Evolutionary conservation across 1,140 invertebrate species (phyloP).

Genomic region (Camponotus vicinus): DNA sequence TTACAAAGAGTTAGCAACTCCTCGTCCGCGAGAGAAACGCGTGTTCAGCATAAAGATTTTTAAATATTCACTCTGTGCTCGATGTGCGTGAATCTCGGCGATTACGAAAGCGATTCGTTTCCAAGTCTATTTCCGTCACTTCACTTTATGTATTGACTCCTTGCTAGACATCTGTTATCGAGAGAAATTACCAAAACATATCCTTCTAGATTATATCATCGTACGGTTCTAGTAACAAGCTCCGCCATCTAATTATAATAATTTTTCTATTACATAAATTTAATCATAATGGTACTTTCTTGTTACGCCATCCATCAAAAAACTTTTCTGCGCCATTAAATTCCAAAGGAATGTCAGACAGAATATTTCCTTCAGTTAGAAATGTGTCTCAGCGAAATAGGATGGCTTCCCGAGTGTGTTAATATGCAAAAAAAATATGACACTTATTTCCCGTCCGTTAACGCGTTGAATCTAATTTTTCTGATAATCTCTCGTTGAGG

Average conservation of each 20-base stretch:
- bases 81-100: neutral
- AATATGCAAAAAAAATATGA: neutral
- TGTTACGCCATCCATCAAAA: neutral
- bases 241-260: neutral
- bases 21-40: slow-evolving; percentile 35
- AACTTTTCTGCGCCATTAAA: neutral
- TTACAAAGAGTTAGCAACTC: slow-evolving; percentile 59
- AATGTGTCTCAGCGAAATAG: neutral
- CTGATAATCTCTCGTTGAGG: neutral
- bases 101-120: slow-evolving; percentile 18
- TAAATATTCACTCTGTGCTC: neutral
- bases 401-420: neutral
- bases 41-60: slow-evolving; percentile 60
- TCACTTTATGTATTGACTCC: neutral
- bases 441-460: neutral
- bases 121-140: slow-evolving; percentile 59
- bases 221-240: neutral
- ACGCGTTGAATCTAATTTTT: slow-evolving; percentile 41
- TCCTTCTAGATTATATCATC: neutral
- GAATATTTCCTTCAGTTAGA: neutral
- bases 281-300: neutral
- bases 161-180: slow-evolving; percentile 25
- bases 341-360: neutral
- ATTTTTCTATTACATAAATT: slow-evolving; percentile 43
- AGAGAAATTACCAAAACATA: slow-evolving; percentile 8